phyloP scores from a whole-genome alignment of 2,888 invertebrate genomes.

The Chorisops tibialis region DNA sequence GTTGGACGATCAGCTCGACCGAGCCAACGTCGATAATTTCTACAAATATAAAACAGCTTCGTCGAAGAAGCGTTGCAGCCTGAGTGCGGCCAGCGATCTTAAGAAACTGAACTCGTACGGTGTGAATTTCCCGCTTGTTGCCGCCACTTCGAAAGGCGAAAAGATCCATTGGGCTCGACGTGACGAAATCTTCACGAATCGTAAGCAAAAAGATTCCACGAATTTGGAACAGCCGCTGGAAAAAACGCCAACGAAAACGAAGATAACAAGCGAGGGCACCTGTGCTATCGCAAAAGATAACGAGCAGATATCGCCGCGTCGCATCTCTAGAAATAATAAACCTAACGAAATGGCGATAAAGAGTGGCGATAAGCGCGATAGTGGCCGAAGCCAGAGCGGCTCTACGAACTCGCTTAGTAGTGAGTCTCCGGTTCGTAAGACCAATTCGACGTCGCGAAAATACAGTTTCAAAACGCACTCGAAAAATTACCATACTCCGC shows the following conservation, averaged over 20 bases:
- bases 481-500: constrained; percentile 41
- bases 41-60: constrained; percentile 51
- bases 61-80: constrained; percentile 29
- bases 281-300: constrained; percentile 19
- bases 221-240: constrained; percentile 15
- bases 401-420: constrained; percentile 32
- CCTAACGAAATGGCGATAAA: constrained; percentile 25
- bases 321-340: constrained; percentile 10
- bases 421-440: constrained; percentile 31
- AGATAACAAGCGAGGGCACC: not conserved
- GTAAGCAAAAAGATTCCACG: constrained; percentile 1
- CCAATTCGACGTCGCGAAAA: constrained; percentile 41
- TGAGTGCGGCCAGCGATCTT: constrained; percentile 7
- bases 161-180: constrained; percentile 46
- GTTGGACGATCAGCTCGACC: constrained; percentile 31
- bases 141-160: constrained; percentile 37
- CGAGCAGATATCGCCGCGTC: constrained; percentile 9
- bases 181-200: constrained; percentile 38
- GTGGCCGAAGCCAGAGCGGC: constrained; percentile 24
- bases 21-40: constrained; percentile 48
- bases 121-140: constrained; percentile 38
- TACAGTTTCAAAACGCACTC: constrained; percentile 51
- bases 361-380: constrained; percentile 31
- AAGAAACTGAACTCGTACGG: constrained; percentile 25
- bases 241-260: constrained; percentile 13